Base-by-base conservation (phyloP, 2,113 vertebrate species). In the Tinamus guttatus region DNA sequence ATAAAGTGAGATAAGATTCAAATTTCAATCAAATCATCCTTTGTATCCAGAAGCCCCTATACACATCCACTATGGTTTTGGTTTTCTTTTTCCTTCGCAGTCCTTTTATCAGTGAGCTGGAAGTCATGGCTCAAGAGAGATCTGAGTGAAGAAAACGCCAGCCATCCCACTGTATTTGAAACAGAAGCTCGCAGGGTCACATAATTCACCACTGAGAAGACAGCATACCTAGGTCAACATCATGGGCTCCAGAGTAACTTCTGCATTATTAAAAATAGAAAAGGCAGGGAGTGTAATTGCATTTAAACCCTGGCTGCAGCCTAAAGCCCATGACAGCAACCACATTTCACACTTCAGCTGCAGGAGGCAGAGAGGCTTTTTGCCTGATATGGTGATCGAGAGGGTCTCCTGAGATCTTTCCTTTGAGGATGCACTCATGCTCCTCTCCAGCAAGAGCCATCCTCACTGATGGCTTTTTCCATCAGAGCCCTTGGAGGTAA, bases 401-500 rank as follows among this genome's bases (percentile, higher is more conserved):
- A 85, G 10, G 7, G 65, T 78, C 52, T 70, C 64, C 22, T 43
- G 68, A 4, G 15, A 58, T 94, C 93, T 91, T 34, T 75, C 64
- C 41, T 81, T 74, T 49, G 87, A 84, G 25, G 34, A 75, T 3
- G 2, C 5, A 56, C 74, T 90, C 30, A 30, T 77, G 21, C 30
- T 58, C 12, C 73, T 83, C 41, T 88, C 76, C 67, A 75, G 34
- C 8, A 95, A 86, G 52, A 89, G 3, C 4, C 34, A 21, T 59
- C 24, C 22, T 86, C 73, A 22, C 38, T 56, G 79, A 84, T 52
- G 76, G 38, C 52, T 88, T 90, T 95, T 93, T 86, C 56, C 80
- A 81, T 64, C 62, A 65, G 21, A 90, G 49, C 12, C 56, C 52
- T 95, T 68, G 62, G 69, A 96, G 60, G 34, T 62, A 95, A 95